Conservation (phyloP, 2,797 vertebrate species). For the Podargus strigoides region DNA sequence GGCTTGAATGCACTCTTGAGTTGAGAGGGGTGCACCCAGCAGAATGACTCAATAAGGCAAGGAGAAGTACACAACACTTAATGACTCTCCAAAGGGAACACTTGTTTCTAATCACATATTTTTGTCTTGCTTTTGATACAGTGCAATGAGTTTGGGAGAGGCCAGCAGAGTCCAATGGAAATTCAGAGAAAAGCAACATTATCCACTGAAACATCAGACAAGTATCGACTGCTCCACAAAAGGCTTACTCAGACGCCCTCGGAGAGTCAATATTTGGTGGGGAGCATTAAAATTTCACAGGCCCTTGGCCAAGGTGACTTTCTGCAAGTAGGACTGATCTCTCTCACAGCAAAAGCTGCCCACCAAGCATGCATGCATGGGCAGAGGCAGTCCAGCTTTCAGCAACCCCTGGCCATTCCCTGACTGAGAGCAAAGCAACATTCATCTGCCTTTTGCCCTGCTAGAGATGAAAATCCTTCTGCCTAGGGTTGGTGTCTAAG, state of each 20-base stretch:
- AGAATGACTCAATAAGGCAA: not conserved
- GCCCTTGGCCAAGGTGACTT: slow-evolving; percentile 58
- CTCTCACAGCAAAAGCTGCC: not conserved
- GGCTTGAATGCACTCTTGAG: accelerated
- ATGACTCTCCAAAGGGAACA: not conserved
- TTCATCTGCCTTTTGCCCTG: not conserved
- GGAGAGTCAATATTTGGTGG: slow-evolving; percentile 48
- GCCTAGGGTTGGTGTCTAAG: not conserved
- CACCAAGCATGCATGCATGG: not conserved
- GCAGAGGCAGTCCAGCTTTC: not conserved
- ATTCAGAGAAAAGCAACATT: slow-evolving; percentile 44
- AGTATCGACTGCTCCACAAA: slow-evolving; percentile 40
- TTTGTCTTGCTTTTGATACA: not conserved
- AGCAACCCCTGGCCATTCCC: not conserved
- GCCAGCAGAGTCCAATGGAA: not conserved
- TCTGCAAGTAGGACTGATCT: not conserved
- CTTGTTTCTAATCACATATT: not conserved
- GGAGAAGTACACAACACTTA: not conserved
- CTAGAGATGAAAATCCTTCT: not conserved
- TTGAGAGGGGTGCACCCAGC: not conserved
- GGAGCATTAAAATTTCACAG: slow-evolving; percentile 67
- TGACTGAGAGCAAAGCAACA: not conserved
- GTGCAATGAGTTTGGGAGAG: not conserved
- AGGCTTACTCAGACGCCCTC: slow-evolving; percentile 36
- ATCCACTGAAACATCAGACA: slow-evolving; percentile 51